Percentiles rank a stretch among this genome's conserved stretches.
Conservation (phyloP, 92 coral and sea anemone species). For the Heteractis magnifica region DNA sequence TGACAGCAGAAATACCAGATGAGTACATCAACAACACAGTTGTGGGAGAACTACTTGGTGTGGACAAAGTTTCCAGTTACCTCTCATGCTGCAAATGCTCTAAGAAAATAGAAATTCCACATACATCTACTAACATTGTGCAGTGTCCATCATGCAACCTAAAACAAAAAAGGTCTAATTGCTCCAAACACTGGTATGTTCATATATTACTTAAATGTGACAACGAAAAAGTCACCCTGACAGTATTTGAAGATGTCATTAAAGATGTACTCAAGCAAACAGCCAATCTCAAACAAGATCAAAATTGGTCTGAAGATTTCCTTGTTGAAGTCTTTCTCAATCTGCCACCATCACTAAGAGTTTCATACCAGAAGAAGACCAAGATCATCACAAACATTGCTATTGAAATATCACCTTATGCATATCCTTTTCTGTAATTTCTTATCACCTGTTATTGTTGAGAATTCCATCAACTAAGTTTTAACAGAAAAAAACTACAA, state of each 20-base stretch:
- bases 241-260: slow-evolving; percentile 8
- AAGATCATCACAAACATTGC: slow-evolving; percentile 10
- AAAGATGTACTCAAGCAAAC: slow-evolving; percentile 8
- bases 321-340: slow-evolving; percentile 5
- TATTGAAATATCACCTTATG: slow-evolving; percentile 2
- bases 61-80: slow-evolving; percentile 11
- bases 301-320: slow-evolving; percentile 6
- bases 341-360: slow-evolving; percentile 1
- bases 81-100: slow-evolving; percentile 25
- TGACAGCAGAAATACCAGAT: slow-evolving; percentile 39
- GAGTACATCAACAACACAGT: slow-evolving; percentile 18
- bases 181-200: slow-evolving; percentile 17
- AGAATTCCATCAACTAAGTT: no score
- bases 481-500: no score
- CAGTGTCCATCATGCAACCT: slow-evolving; percentile 32
- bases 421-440: neutral
- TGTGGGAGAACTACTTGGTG: slow-evolving; percentile 25
- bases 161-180: slow-evolving; percentile 17
- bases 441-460: neutral
- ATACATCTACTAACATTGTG: slow-evolving; percentile 1
- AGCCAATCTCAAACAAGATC: neutral
- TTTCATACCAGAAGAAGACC: slow-evolving; percentile 12
- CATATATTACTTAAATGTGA: slow-evolving; percentile 15
- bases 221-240: neutral
- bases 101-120: slow-evolving; percentile 23